Evolutionary conservation across 2,797 vertebrate species (phyloP).

Genomic region (Tokudaia muenninki): DNA sequence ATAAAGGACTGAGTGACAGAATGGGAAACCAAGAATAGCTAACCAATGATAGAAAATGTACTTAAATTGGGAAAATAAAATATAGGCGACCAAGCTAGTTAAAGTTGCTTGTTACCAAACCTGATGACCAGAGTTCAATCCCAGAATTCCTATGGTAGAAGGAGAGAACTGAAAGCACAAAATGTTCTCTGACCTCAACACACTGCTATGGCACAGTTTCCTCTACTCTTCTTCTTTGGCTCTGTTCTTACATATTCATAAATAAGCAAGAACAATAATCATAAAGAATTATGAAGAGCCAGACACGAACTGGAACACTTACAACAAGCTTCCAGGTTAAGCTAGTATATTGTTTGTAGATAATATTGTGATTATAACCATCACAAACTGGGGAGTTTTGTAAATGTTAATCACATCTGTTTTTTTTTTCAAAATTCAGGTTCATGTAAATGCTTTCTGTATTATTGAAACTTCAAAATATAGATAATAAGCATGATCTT

Average conservation of each 20-base stretch:
- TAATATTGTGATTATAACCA: conserved; percentile 5
- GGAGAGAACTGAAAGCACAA: neutral
- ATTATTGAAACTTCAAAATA: conserved; percentile 11
- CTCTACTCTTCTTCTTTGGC: neutral
- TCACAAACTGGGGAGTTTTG: neutral
- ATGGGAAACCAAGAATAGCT: neutral
- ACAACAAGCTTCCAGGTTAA: neutral
- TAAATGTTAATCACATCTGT: neutral
- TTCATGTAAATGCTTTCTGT: neutral
- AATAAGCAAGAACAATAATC: neutral
- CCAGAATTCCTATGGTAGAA: neutral
- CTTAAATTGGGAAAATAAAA: neutral
- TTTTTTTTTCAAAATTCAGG: neutral
- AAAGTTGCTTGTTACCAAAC: neutral
- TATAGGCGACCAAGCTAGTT: neutral
- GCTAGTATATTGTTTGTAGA: neutral
- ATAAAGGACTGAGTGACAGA: neutral
- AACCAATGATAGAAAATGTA: neutral
- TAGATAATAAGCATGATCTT: neutral
- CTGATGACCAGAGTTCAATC: neutral
- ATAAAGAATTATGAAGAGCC: conserved; percentile 9
- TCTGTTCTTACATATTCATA: neutral
- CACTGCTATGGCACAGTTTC: neutral
- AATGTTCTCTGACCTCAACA: neutral
- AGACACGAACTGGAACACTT: neutral